Evolutionary conservation across 2,113 vertebrate species (phyloP).

Genomic region (Menura novaehollandiae): DNA sequence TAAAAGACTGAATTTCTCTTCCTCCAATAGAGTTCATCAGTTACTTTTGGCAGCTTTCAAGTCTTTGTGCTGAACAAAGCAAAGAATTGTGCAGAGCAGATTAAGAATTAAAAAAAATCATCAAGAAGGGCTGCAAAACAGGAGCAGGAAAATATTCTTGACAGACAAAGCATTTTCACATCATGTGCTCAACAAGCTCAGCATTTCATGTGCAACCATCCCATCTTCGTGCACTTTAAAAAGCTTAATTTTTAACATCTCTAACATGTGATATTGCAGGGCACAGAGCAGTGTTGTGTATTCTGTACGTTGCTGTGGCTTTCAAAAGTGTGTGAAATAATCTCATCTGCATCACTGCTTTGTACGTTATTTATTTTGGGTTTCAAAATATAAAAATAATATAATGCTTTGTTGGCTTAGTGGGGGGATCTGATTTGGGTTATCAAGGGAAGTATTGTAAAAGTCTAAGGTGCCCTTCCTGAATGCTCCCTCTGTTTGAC

Average conservation of each 20-base stretch:
- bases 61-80: neutral
- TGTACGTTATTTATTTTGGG: neutral
- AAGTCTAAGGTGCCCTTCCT: neutral
- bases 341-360: neutral
- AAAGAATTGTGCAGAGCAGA: neutral
- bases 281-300: rapidly evolving
- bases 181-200: neutral
- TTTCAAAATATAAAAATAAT: neutral
- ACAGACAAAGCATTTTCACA: neutral
- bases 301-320: neutral
- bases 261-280: too few species aligned
- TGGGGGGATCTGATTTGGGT: neutral
- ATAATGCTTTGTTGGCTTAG: neutral
- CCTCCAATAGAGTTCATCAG: neutral
- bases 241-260: neutral
- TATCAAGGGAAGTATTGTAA: neutral
- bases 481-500: neutral
- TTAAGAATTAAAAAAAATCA: neutral
- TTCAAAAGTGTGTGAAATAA: neutral
- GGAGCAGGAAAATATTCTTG: neutral
- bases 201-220: neutral
- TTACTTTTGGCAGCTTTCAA: neutral
- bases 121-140: neutral
- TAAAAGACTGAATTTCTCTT: neutral
- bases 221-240: neutral